Base-by-base conservation (phyloP, 1,140 invertebrate species). In the Magallana gigas region DNA sequence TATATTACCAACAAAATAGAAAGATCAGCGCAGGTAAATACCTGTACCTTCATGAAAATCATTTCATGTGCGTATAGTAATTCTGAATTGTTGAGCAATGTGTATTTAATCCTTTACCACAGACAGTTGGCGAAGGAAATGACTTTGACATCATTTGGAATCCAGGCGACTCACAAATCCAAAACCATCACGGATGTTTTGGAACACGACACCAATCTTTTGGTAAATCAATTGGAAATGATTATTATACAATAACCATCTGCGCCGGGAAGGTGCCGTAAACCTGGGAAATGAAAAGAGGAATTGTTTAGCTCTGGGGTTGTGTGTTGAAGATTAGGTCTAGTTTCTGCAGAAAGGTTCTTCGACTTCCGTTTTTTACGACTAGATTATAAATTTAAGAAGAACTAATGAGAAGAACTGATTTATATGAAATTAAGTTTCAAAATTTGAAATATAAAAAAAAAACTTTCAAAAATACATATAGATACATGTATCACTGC, bases 201-300 rank as follows among this genome's bases (percentile, higher is more conserved):
- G 68, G 68, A 76, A 76, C 68, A 76, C 68, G 68, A 76, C 18
- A 76, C 68, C 68, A 76, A 76, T 76, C 68, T 76, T 18, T 12
- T 18, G 68, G 68, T 76, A 76, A 76, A 76, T 76, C 68, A 76
- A 76, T 76, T 76, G 68, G 68, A 76, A 76, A 76, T 76, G 18
- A 76, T 76, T 76, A 36, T 76, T 23, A 76, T 76, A 76, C 23
- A 9, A 18, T 76, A 76, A 29, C 68, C 68, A 76, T 76, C 68
- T 76, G 68, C 36, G 68, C 68, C 3, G 36, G 36, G 68, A 76
- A 76, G 68, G 68, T 76, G 68, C 23, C 23, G 68, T 29, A 76
- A 76, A 76, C 68, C 36, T 29, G 8, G 23, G 68, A 29, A 76
- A n/a, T 62, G 14, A 62, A 62, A 12, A 16, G 60, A n/a, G 7